phyloP scores from a whole-genome alignment of 2,888 invertebrate genomes.

The Euproctis similis region DNA sequence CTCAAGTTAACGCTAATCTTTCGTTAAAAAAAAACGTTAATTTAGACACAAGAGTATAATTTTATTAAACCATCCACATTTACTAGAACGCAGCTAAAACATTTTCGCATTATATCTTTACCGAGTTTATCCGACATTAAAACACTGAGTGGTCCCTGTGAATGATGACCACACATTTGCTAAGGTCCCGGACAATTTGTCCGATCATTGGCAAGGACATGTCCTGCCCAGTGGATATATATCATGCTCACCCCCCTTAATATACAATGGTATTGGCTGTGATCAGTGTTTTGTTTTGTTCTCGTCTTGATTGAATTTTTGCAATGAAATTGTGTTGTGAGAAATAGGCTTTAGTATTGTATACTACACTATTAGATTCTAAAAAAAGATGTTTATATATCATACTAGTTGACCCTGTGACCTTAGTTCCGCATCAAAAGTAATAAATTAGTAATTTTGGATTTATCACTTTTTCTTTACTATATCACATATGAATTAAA shows the following conservation, averaged over 20 bases:
- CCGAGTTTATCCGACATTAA: conserved; percentile 28
- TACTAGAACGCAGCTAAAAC: conserved; percentile 14
- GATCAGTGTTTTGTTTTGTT: conserved; percentile 21
- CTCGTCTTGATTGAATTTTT: conserved; percentile 23
- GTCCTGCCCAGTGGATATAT: conserved; percentile 37
- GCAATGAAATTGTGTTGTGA: no score
- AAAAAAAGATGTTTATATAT: no score
- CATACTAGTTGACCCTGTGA: no score
- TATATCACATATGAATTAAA: no score
- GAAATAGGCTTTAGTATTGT: no score
- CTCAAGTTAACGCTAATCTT: no score
- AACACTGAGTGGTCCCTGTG: conserved; percentile 33
- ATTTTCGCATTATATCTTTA: conserved; percentile 24
- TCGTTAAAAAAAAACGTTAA: no score
- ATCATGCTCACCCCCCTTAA: conserved; percentile 50
- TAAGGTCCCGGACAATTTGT: conserved; percentile 39
- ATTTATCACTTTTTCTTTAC: no score
- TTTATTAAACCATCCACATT: conserved; percentile 12
- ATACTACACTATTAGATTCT: no score
- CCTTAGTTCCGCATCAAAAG: no score
- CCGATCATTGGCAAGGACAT: conserved; percentile 38
- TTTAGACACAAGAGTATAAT: conserved; percentile 13
- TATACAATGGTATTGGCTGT: conserved; percentile 38
- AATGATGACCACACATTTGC: conserved; percentile 48
- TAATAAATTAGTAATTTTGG: no score